Evolutionary conservation across 1,140 invertebrate species (phyloP).

Genomic region (Cyclargus thomasi): DNA sequence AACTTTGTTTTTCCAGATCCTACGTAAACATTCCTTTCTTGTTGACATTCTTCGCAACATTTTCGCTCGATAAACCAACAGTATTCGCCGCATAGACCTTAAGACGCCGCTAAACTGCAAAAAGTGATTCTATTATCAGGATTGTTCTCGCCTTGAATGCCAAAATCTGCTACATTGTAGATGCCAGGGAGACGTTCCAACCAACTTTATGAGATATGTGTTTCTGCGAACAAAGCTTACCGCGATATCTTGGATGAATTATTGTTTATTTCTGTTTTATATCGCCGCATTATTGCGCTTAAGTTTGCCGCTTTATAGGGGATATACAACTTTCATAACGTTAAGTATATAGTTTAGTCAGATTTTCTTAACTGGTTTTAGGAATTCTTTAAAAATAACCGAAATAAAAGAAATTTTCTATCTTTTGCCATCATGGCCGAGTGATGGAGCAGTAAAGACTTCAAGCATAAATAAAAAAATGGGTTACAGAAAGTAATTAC

Average conservation of each 20-base stretch:
- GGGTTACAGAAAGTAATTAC: too few species aligned
- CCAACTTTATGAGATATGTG: conserved; percentile 68
- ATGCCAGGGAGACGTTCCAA: conserved; percentile 54
- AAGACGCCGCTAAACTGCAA: conserved; percentile 20
- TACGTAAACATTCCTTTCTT: neutral
- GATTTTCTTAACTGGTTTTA: too few species aligned
- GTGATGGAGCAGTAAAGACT: too few species aligned
- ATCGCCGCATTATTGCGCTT: conserved; percentile 16
- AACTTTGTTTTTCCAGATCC: neutral
- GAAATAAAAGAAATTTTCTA: too few species aligned
- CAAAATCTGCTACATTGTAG: conserved; percentile 60
- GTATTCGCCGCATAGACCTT: conserved; percentile 31
- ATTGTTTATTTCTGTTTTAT: conserved; percentile 48
- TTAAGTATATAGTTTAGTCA: neutral
- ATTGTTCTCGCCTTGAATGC: conserved; percentile 64
- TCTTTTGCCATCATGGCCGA: too few species aligned
- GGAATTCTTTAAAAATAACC: too few species aligned
- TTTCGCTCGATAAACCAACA: conserved; percentile 21
- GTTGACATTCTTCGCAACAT: neutral
- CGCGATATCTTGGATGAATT: conserved; percentile 48
- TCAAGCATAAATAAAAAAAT: too few species aligned
- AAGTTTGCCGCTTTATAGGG: neutral
- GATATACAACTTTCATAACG: neutral
- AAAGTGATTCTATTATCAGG: conserved; percentile 50
- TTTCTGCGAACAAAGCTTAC: conserved; percentile 54